A percentile compares a stretch with the other conserved stretches of the same genome.
These are phyloP conservation scores for Aspidiotus rigidus DNA, from an alignment of 2,888 invertebrate genomes.

Conservation along the genomic window DNA sequence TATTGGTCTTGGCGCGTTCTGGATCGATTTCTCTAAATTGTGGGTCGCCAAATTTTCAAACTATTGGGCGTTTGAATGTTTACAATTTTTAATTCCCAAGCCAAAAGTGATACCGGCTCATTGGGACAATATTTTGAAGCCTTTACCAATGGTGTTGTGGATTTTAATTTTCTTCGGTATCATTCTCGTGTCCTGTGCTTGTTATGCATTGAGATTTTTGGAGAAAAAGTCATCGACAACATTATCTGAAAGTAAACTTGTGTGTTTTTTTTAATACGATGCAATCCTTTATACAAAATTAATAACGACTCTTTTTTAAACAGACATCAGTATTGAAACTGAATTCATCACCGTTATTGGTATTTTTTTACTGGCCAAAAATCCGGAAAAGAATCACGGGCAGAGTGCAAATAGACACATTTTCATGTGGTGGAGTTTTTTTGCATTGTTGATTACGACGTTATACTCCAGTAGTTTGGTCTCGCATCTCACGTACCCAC, in stretches of 20 bases:
- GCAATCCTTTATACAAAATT: background rate
- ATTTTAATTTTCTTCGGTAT: constrained; percentile 26
- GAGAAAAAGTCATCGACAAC: too few relatives aligned
- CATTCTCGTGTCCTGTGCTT: constrained; percentile 8
- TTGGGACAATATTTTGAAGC: constrained; percentile 35
- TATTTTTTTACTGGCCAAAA: constrained; percentile 23
- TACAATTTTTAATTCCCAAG: constrained; percentile 36
- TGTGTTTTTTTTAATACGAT: too few relatives aligned
- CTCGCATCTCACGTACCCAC: constrained; percentile 36
- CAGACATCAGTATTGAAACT: too few relatives aligned
- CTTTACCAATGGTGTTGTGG: constrained; percentile 35
- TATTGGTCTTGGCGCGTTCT: constrained; percentile 35
- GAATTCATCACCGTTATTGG: constrained; percentile 13
- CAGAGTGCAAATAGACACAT: constrained; percentile 4
- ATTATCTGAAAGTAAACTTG: too few relatives aligned
- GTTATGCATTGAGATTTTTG: background rate
- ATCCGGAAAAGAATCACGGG: background rate
- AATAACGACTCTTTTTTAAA: too few relatives aligned
- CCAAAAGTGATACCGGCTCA: constrained; percentile 29
- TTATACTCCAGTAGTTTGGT: constrained; percentile 35
- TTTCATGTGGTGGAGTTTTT: constrained; percentile 36
- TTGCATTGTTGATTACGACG: constrained; percentile 33
- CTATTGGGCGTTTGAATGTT: constrained; percentile 34
- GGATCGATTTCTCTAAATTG: constrained; percentile 33
- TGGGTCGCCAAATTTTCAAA: constrained; percentile 31